Base-by-base conservation (phyloP, 2,888 invertebrate genomes). In the Drosophila parthenogenetica region DNA sequence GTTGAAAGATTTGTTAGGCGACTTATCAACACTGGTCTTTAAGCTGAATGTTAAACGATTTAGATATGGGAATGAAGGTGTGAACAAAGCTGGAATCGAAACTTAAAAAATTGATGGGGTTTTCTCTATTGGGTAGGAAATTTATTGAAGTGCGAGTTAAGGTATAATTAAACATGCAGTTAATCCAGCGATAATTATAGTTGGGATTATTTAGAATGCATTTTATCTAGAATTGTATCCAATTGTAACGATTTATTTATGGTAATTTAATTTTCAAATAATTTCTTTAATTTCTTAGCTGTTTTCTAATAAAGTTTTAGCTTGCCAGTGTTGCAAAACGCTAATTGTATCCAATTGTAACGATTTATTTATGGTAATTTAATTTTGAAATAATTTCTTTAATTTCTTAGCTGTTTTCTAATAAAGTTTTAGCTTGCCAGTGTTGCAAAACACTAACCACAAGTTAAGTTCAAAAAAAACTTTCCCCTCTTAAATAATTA, bases 1-100 rank as follows among this genome's bases (percentile, higher is more conserved):
- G 74, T 74, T 86, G 83, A 80, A 77, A 73, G 63, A 85, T 85
- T 79, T 71, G 71, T 63, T 54, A 66, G 16, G 67, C 78, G 62
- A 73, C 66, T 73, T 87, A 73, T 77, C 87, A 76, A 39, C 62
- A 71, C 70, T 60, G 57, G 45, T 46, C 40, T 67, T 78, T 69
- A 54, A 16, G 50, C 67, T 67, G 70, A 72, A 57, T 57, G 40
- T 2, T 42, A 2, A 25, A 39, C 60, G 48, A 48, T 71, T 77
- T 43, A 67, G 74, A 74, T 76, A 68, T 32, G 7, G 11, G 14
- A 32, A 5, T 53, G 0, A n/a, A 22, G 13, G 7, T 25, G 35
- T 35, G 3, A 14, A 22, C 25, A 25, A 29, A n/a, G 43, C 42
- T 22, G n/a, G 4, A 32, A 13, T 49, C n/a, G 14, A 46, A 45